These are phyloP conservation scores for Nysson spinosus DNA, from an alignment of 2,888 invertebrate genomes.

Conservation along the genomic window DNA sequence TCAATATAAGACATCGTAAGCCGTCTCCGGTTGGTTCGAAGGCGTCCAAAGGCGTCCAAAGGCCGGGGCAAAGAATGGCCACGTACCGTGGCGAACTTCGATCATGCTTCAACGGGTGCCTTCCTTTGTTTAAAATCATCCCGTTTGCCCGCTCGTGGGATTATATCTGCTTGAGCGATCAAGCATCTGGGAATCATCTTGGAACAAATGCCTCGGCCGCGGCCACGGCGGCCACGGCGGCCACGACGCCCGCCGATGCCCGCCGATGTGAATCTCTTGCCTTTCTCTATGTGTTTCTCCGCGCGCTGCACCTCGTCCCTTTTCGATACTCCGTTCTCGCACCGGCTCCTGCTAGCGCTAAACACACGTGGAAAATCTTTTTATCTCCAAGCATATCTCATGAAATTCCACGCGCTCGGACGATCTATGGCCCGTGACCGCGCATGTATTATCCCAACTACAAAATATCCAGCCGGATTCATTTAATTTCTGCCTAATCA, in stretches of 20 bases:
- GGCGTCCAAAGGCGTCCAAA: constrained; percentile 50
- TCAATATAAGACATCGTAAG: too few relatives aligned
- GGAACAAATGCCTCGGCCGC: constrained; percentile 55
- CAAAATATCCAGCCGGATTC: constrained; percentile 40
- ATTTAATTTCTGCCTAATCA: constrained; percentile 27
- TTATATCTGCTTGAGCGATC: constrained; percentile 72
- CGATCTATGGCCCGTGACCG: constrained; percentile 37
- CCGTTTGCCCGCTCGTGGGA: constrained; percentile 68
- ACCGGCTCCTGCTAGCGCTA: constrained; percentile 1
- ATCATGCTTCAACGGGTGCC: constrained; percentile 70
- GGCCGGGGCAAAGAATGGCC: constrained; percentile 51
- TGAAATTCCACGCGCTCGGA: constrained; percentile 36
- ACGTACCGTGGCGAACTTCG: constrained; percentile 68
- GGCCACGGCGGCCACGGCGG: too few relatives aligned
- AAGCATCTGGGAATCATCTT: constrained; percentile 69
- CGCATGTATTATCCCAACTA: constrained; percentile 11
- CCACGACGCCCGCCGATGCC: too few relatives aligned
- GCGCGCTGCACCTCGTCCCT: background rate
- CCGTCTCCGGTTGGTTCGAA: constrained; percentile 40
- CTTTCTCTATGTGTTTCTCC: constrained; percentile 37
- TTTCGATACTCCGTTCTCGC: background rate
- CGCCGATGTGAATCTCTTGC: constrained; percentile 56
- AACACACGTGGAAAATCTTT: constrained; percentile 45
- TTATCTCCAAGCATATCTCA: constrained; percentile 33
- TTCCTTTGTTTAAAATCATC: constrained; percentile 72